These are phyloP conservation scores for Lagocephalus sceleratus DNA, from an alignment of 2,797 vertebrate genomes.

Conservation along the genomic window DNA sequence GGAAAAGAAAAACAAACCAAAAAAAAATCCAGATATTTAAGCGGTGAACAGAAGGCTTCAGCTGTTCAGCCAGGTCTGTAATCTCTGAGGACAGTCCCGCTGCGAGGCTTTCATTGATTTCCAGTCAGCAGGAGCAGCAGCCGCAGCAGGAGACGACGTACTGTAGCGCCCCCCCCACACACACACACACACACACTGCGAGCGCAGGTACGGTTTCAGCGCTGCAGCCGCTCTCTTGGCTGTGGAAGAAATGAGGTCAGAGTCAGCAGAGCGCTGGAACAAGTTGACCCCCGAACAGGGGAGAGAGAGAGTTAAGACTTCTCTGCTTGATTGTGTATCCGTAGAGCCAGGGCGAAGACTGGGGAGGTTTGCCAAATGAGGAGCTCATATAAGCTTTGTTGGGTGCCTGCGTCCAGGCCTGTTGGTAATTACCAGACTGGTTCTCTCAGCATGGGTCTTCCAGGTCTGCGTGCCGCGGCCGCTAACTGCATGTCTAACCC, in stretches of 20 bases:
- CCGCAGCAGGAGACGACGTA: slow-evolving; percentile 7
- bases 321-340: slow-evolving; percentile 83
- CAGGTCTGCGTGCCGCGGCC: slow-evolving; percentile 68
- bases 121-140: slow-evolving; percentile 23
- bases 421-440: slow-evolving; percentile 89
- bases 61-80: slow-evolving; percentile 24
- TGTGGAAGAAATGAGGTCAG: slow-evolving; percentile 3
- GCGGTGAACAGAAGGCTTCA: not conserved
- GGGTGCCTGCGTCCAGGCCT: slow-evolving; percentile 74
- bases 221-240: slow-evolving; percentile 6
- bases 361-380: slow-evolving; percentile 93
- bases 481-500: slow-evolving; percentile 48
- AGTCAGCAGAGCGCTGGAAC: slow-evolving; percentile 1
- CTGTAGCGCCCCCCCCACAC: not conserved
- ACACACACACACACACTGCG: too few relatives aligned
- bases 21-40: too few relatives aligned
- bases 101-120: slow-evolving; percentile 29
- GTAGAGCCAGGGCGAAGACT: slow-evolving; percentile 96
- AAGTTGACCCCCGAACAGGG: not conserved
- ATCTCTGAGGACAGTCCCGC: slow-evolving; percentile 30
- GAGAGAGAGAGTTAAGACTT: slow-evolving; percentile 11
- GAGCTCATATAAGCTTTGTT: slow-evolving; percentile 86
- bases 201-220: not conserved
- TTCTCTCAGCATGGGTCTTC: slow-evolving; percentile 84
- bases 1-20: too few relatives aligned